phyloP scores from a whole-genome alignment of 2,113 vertebrate genomes.

The Hippocampus zosterae region DNA sequence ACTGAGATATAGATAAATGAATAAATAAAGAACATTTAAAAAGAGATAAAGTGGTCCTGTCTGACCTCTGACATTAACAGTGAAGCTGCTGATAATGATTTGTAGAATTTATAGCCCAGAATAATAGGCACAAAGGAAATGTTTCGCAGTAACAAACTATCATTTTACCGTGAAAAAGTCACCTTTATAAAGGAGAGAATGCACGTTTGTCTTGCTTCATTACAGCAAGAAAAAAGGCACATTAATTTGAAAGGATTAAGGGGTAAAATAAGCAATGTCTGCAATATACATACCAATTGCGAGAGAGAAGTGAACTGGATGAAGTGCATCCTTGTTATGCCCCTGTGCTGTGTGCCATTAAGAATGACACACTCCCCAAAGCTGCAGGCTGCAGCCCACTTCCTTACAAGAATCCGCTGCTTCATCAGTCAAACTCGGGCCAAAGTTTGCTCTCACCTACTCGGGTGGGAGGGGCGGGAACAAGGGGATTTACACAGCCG shows the following conservation, averaged over 20 bases:
- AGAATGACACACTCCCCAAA: slow-evolving; percentile 12
- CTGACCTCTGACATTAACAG: slow-evolving; percentile 9
- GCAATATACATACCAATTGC: neutral
- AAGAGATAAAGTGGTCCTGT: neutral
- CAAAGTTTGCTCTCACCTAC: slow-evolving; percentile 2
- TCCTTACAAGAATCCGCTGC: slow-evolving; percentile 13
- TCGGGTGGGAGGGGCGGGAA: neutral
- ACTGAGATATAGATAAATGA: neutral
- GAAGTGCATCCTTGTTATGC: slow-evolving; percentile 7
- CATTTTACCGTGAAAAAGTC: neutral
- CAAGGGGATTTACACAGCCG: slow-evolving; percentile 39
- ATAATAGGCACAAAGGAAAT: neutral
- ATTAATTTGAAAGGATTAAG: neutral
- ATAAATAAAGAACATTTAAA: neutral
- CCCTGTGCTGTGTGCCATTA: neutral
- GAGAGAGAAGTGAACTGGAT: neutral
- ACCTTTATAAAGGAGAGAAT: neutral
- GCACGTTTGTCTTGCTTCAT: neutral
- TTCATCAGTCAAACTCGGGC: neutral
- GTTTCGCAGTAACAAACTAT: neutral
- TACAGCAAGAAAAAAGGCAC: neutral
- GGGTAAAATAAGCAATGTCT: no score
- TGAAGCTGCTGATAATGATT: neutral
- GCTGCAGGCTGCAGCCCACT: neutral
- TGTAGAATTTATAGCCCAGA: neutral